Evolutionary conservation across 2,113 vertebrate genomes (phyloP).

Genomic region (Uropsilus gracilis): DNA sequence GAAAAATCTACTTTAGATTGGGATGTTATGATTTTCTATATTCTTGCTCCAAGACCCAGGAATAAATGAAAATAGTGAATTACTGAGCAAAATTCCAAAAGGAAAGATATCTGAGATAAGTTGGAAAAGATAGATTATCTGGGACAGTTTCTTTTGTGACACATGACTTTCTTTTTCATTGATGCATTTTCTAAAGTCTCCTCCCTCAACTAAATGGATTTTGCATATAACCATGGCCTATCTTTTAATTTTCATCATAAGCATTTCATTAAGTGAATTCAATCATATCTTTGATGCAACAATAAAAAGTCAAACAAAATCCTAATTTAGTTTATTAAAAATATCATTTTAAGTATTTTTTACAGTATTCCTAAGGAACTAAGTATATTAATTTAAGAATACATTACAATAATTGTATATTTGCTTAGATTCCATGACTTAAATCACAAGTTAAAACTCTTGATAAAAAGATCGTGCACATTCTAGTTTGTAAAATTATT

Average conservation of each 20-base stretch:
- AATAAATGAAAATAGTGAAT: neutral
- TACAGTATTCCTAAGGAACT: neutral
- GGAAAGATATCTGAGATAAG: neutral
- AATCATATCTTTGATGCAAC: neutral
- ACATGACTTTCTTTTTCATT: neutral
- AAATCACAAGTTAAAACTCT: neutral
- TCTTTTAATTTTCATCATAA: neutral
- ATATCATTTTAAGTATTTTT: neutral
- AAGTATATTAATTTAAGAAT: neutral
- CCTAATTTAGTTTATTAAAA: neutral
- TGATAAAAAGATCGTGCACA: neutral
- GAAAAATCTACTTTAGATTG: neutral
- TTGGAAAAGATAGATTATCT: neutral
- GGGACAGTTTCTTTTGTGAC: neutral
- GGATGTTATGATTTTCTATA: neutral
- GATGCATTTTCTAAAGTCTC: neutral
- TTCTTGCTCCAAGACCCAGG: neutral
- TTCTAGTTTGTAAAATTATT: neutral
- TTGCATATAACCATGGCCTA: neutral
- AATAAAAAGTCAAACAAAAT: neutral
- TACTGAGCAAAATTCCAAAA: neutral
- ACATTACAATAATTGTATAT: neutral
- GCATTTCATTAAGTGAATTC: neutral
- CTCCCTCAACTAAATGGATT: neutral
- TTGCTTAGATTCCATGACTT: neutral